Conservation (phyloP, 2,797 vertebrate species). For the Steatocranus sp. region DNA sequence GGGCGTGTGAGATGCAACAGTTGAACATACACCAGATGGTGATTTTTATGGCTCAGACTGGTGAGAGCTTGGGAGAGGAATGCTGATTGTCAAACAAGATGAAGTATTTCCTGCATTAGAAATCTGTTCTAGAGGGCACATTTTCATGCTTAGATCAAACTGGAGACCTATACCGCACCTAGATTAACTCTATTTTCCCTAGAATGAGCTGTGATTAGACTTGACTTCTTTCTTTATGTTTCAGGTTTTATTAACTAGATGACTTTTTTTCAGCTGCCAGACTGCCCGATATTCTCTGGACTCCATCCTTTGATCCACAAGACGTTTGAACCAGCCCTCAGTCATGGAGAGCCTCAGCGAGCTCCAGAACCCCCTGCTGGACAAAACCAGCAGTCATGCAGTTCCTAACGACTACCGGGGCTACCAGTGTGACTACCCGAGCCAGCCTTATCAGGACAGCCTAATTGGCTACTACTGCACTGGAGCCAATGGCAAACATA, state of each 20-base stretch:
- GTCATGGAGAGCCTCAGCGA: conserved; percentile 88
- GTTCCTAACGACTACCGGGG: conserved; percentile 75
- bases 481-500: conserved; percentile 66
- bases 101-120: conserved; percentile 6
- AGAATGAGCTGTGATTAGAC: neutral
- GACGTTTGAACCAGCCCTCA: conserved; percentile 6
- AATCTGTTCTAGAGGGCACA: neutral
- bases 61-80: conserved; percentile 31
- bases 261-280: conserved; percentile 34
- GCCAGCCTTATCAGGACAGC: conserved; percentile 80
- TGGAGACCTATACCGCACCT: neutral
- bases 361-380: conserved; percentile 86
- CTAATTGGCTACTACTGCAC: conserved; percentile 85
- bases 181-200: neutral
- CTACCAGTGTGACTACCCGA: conserved; percentile 78
- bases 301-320: neutral
- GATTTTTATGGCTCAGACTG: conserved; percentile 46
- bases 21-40: conserved; percentile 63
- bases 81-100: conserved; percentile 33
- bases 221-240: neutral
- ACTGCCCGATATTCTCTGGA: conserved; percentile 23
- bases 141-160: neutral
- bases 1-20: conserved; percentile 39
- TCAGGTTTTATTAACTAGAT: neutral
- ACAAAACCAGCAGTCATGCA: conserved; percentile 72